Evolutionary conservation across 2,797 vertebrate genomes (phyloP).

Genomic region (Sebastes hubbsi): DNA sequence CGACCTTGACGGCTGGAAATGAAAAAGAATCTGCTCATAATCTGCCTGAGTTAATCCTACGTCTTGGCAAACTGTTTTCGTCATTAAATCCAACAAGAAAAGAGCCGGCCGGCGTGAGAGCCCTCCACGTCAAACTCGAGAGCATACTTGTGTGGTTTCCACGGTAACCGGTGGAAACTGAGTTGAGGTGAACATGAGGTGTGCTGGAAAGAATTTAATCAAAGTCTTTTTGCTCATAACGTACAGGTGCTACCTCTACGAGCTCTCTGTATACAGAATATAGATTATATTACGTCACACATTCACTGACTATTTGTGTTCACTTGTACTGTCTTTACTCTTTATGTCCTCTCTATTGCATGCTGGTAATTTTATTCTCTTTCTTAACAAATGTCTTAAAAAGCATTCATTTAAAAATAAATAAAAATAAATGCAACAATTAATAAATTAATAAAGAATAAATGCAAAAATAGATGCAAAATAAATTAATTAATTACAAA

Average conservation of each 20-base stretch:
- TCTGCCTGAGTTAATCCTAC: constrained; percentile 57
- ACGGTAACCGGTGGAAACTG: constrained; percentile 36
- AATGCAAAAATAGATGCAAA: too few species aligned
- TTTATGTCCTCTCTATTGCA: too few species aligned
- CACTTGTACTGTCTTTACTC: too few species aligned
- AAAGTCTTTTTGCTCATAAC: background rate
- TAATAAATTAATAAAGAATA: rapidly evolving
- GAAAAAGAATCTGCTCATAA: constrained; percentile 49
- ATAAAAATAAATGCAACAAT: too few species aligned
- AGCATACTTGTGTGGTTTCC: constrained; percentile 63
- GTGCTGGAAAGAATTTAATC: background rate
- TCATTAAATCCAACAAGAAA: constrained; percentile 64
- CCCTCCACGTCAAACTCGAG: constrained; percentile 54
- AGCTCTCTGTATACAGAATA: background rate
- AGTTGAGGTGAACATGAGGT: background rate
- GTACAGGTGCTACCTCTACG: rapidly evolving
- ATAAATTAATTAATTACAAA: too few species aligned
- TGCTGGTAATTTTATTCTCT: too few species aligned
- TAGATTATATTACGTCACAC: background rate
- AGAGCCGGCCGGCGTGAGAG: constrained; percentile 36
- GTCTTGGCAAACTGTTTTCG: constrained; percentile 53
- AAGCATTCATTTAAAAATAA: too few species aligned
- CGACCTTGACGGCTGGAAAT: background rate
- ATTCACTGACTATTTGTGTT: too few species aligned
- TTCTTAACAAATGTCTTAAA: too few species aligned